Percentiles rank a stretch among this genome's conserved stretches.
Evolutionary conservation across 2,113 vertebrate species (phyloP).

Genomic region (Willisornis vidua): DNA sequence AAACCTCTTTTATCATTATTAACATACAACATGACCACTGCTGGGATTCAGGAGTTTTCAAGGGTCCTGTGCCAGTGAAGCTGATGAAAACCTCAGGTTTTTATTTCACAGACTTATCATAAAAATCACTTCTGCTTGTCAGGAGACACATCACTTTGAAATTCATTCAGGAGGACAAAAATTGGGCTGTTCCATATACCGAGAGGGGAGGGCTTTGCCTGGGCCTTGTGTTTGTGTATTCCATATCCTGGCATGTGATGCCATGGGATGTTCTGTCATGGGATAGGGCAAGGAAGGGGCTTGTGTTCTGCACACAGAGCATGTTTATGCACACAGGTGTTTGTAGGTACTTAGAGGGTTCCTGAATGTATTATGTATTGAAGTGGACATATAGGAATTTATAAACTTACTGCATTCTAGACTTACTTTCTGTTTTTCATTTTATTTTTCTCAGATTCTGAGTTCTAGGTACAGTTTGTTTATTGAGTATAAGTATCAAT

Average conservation of each 20-base stretch:
- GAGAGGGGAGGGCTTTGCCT: not conserved
- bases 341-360: not conserved
- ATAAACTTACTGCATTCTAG: not conserved
- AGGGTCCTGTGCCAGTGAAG: not conserved
- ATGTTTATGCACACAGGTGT: not conserved
- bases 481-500: not conserved
- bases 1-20: not conserved
- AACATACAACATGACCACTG: not conserved
- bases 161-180: not conserved
- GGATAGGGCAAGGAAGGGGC: not conserved
- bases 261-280: not conserved
- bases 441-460: not conserved
- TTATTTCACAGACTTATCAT: not conserved
- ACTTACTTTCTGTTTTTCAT: not conserved
- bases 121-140: not conserved
- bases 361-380: not conserved
- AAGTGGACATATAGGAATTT: not conserved
- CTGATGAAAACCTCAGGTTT: not conserved
- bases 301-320: not conserved
- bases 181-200: not conserved
- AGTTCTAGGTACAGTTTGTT: not conserved
- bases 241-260: not conserved
- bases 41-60: not conserved
- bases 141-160: not conserved
- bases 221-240: not conserved